Evolutionary conservation across 2,888 invertebrate species (phyloP), one percentile per base, ranked within the genome.

Genomic region (Penaeus monodon): DNA sequence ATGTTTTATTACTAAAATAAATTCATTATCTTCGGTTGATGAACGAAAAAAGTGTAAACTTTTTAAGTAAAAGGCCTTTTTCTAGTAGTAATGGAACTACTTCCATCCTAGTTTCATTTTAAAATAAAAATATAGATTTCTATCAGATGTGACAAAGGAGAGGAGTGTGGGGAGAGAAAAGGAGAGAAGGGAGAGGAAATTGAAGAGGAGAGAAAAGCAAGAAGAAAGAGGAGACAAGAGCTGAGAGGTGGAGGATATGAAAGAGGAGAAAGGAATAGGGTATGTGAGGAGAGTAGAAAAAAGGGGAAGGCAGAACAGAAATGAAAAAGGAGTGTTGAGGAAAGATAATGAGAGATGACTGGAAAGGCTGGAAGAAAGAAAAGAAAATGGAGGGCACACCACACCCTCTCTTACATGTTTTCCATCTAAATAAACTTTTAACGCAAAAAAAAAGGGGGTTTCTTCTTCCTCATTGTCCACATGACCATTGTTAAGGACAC

Each of bases 131-230:
- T 65, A 66, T 20, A 66, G 33, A 38, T 65, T 29, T 64, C 64
- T 63, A 66, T 44, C n/a, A 27, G 29, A 66, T 27, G 44, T 44
- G 44, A 33, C 17, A 33, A 29, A 80, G 20, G 65, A n/a, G 64
- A 33, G 14, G 29, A 80, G 38, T 29, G n/a, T 10, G 57, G n/a
- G 29, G 38, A 80, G 33, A 57, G 64, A 80, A 38, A 1, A 38
- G 64, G 24, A 14, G 33, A 65, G 80, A 64, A 24, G 22, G 68
- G 44, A 81, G 65, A 63, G 44, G n/a, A 81, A n/a, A 66, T 44
- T 12, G 17, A 12, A 57, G 70, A 70, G 24, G 68, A 68, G 68
- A 29, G 24, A 17, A 70, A 22, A 6, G 14, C 22, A 29, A 24
- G 24, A 17, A 1, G 24, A 22, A 24, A 29, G 70, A 70, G 6